These are phyloP conservation scores for Lypha dubia DNA, from an alignment of 2,888 invertebrate genomes.

Conservation along the genomic window DNA sequence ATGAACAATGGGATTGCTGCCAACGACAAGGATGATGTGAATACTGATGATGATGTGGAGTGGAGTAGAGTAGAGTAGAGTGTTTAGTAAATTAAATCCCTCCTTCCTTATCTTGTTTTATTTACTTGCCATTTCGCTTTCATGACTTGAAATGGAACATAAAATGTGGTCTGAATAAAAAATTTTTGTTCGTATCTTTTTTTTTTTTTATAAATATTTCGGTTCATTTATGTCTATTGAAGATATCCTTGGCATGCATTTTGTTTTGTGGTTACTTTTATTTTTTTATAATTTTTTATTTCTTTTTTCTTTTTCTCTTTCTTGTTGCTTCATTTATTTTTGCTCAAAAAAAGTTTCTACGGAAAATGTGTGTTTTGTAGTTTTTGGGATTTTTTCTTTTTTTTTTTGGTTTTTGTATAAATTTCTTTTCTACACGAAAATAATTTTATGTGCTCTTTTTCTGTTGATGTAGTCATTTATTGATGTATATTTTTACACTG, in stretches of 20 bases:
- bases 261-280: slow-evolving; percentile 64
- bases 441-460: slow-evolving; percentile 35
- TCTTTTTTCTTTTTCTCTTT: background rate
- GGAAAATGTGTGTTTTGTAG: slow-evolving; percentile 44
- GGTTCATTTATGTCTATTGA: slow-evolving; percentile 58
- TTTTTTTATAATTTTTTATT: slow-evolving; percentile 43
- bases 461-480: slow-evolving; percentile 17
- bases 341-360: slow-evolving; percentile 26
- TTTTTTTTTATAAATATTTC: background rate
- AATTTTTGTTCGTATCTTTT: slow-evolving; percentile 3
- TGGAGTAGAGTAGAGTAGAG: background rate
- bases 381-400: too few species aligned
- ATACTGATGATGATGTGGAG: background rate
- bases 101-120: slow-evolving; percentile 27
- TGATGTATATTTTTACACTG: slow-evolving; percentile 35
- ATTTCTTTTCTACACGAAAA: slow-evolving; percentile 36
- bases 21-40: slow-evolving; percentile 12
- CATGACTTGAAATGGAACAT: slow-evolving; percentile 42
- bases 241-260: slow-evolving; percentile 72
- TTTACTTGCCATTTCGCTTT: slow-evolving; percentile 60
- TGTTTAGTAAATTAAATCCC: slow-evolving; percentile 27
- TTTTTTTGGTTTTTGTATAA: slow-evolving; percentile 24
- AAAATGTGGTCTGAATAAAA: slow-evolving; percentile 50
- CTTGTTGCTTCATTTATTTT: slow-evolving; percentile 53
- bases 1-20: slow-evolving; percentile 34